Conservation (phyloP, 2,113 vertebrate genomes). For the Hydrochoerus hydrochaeris region DNA sequence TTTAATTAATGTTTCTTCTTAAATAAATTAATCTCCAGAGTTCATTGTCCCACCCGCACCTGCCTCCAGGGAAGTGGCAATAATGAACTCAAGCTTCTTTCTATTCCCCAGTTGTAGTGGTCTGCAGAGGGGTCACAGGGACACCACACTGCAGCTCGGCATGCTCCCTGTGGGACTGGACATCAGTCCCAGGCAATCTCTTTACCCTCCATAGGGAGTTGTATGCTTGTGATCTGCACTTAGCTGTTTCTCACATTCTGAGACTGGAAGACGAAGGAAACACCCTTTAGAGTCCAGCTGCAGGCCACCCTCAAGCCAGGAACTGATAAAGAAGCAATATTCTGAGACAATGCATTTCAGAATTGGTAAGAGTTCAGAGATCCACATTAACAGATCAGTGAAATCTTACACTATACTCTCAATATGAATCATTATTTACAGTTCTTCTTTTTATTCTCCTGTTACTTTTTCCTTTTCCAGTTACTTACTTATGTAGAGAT, state of each 20-base stretch:
- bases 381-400: neutral
- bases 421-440: neutral
- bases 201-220: too few species aligned
- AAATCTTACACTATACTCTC: neutral
- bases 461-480: neutral
- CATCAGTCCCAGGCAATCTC: too few species aligned
- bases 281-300: neutral
- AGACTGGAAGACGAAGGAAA: neutral
- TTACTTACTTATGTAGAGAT: neutral
- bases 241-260: neutral
- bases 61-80: neutral
- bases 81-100: neutral
- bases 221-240: neutral
- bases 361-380: neutral
- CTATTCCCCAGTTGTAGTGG: neutral
- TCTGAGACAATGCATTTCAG: neutral
- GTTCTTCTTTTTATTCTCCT: neutral
- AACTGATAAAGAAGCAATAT: neutral
- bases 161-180: too few species aligned
- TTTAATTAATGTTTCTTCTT: slow-evolving; percentile 38
- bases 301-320: too few species aligned
- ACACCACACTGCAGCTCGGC: too few species aligned
- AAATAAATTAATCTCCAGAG: slow-evolving; percentile 14
- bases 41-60: too few species aligned
- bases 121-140: too few species aligned